phyloP scores from a whole-genome alignment of 2,888 invertebrate genomes.

The Synanthedon myopaeformis region DNA sequence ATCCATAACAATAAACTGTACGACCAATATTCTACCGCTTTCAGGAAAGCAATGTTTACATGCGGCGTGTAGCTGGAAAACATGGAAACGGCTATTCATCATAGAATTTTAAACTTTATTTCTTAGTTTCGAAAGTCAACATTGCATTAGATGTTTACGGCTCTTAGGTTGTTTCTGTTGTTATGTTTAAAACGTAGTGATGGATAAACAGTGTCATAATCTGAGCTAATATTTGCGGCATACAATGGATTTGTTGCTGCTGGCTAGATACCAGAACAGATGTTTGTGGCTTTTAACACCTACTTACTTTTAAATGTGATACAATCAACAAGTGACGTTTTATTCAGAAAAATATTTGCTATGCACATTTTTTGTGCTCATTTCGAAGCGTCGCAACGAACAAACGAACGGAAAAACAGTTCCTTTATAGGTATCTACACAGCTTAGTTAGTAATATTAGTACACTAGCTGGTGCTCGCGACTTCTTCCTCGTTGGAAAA shows the following conservation, averaged over 20 bases:
- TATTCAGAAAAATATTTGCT: no score
- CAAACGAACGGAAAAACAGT: no score
- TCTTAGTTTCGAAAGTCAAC: neutral
- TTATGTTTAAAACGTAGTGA: conserved; percentile 3
- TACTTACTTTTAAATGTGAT: neutral
- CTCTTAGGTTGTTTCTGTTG: neutral
- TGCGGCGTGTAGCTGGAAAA: neutral
- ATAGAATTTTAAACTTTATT: neutral
- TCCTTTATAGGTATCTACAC: no score
- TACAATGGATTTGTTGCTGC: neutral
- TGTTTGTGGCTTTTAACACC: neutral
- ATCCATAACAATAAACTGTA: neutral
- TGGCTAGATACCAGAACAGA: neutral
- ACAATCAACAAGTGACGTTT: no score
- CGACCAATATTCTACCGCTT: conserved; percentile 1
- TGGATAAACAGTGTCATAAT: conserved; percentile 23
- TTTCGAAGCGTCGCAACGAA: no score
- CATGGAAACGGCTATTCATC: neutral
- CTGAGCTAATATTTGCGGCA: conserved; percentile 20
- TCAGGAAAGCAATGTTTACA: conserved; percentile 5
- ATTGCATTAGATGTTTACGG: neutral
- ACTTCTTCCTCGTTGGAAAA: no score
- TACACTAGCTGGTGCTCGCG: no score
- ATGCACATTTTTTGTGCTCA: no score
- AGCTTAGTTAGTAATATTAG: no score